Evolutionary conservation across 2,113 vertebrate genomes (phyloP), one percentile per base, ranked within the genome.

Genomic region (Ceyx melanurus): DNA sequence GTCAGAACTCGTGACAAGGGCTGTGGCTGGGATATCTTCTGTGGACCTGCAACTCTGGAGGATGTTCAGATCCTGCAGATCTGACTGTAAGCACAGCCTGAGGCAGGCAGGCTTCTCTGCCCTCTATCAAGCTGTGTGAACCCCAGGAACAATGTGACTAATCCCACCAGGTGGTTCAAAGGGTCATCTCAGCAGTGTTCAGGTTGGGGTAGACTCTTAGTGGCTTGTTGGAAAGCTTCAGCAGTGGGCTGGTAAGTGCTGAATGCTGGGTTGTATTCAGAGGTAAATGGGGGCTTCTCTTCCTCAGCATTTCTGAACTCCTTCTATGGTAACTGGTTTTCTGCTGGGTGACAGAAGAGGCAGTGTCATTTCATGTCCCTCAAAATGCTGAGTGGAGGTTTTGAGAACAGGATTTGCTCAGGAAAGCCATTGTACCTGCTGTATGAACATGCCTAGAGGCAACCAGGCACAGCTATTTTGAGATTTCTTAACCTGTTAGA

Each of bases 401-500:
- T 90, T 76, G 66, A 78, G 58, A 81, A 31, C 12, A 62, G 31
- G 21, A 21, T 77, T 92, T 88, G 23, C 78, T 89, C 13, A 2
- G 64, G 65, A 91, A 53, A 90, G 31, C 31, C 40, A 73, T 68
- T 29, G 13, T 78, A 82, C 77, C 88, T 92, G 16, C 42, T 79
- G 56, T 50, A 68, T 17, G 76, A 88, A 78, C 48, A 57, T 51
- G 61, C 57, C 80, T 50, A 75, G 48, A 88, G 28, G 79, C 88
- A 68, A 70, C 21, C 18, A 64, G 35, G 22, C 2, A 6, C 15
- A 61, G 74, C 35, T 94, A 82, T 90, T 94, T 62, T 90, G 71
- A 66, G 77, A 84, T 88, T 88, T 43, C 62, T 82, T 92, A 72
- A 83, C 50, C 79, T 65, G 61, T 75, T 92, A 67, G 56, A 82